These are phyloP conservation scores for Caranx ignobilis DNA, from an alignment of 2,113 vertebrate species.

Conservation along the genomic window DNA sequence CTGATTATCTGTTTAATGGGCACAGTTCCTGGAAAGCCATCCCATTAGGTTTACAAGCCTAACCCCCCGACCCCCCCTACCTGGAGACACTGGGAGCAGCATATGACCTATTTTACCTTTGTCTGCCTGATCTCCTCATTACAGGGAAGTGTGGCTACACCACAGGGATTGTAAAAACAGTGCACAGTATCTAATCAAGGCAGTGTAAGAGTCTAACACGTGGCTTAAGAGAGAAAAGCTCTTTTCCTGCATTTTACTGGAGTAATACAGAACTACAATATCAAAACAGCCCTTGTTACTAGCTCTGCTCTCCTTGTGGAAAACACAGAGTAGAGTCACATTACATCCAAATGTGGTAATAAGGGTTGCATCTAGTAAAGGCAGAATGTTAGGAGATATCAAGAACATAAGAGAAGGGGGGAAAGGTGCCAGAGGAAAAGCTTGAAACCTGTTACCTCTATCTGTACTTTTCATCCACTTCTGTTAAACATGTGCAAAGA, in stretches of 20 bases:
- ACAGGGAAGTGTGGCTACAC: slow-evolving; percentile 31
- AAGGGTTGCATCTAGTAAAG: background rate
- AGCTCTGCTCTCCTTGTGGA: background rate
- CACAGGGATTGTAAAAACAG: slow-evolving; percentile 21
- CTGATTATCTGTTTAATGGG: background rate
- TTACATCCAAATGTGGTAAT: slow-evolving; percentile 17
- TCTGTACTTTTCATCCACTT: background rate
- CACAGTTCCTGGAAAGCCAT: slow-evolving; percentile 45
- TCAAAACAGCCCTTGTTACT: background rate
- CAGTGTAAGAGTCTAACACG: slow-evolving; percentile 7
- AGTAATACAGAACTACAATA: background rate
- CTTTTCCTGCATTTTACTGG: slow-evolving; percentile 7
- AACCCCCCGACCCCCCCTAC: slow-evolving; percentile 37
- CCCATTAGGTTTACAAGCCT: slow-evolving; percentile 33
- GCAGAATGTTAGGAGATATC: background rate
- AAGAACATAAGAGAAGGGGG: background rate
- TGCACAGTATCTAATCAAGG: slow-evolving; percentile 15
- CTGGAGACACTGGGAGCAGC: slow-evolving; percentile 41
- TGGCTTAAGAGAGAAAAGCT: background rate
- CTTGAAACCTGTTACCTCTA: background rate
- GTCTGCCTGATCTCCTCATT: slow-evolving; percentile 40
- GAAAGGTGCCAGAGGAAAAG: background rate
- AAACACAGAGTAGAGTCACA: background rate
- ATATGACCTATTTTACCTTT: slow-evolving; percentile 17
- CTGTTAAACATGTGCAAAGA: background rate